A percentile compares a stretch with the other conserved stretches of the same genome.
These are phyloP conservation scores for Polietes domitor DNA, from an alignment of 2,888 invertebrate species.

Conservation along the genomic window DNA sequence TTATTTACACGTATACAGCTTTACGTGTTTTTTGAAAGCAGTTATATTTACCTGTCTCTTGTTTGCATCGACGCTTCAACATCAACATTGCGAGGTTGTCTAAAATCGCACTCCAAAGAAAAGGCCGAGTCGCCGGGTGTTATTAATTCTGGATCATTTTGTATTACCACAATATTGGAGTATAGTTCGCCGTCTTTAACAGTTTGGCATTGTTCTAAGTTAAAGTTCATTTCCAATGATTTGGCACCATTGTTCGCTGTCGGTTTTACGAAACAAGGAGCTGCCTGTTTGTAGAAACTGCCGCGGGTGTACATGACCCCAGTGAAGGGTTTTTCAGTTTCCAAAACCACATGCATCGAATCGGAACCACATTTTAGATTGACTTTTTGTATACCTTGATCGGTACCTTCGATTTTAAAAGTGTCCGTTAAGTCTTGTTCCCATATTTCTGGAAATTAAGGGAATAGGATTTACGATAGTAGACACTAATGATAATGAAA, in stretches of 20 bases:
- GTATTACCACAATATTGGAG: conserved; percentile 84
- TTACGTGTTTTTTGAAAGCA: background rate
- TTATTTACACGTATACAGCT: conserved; percentile 44
- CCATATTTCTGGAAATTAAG: conserved; percentile 76
- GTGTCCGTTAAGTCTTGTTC: conserved; percentile 83
- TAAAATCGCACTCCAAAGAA: conserved; percentile 85
- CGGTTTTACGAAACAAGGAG: conserved; percentile 83
- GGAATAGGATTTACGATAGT: background rate
- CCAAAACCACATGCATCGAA: conserved; percentile 82
- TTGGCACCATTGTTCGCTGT: conserved; percentile 78
- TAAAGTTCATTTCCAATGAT: conserved; percentile 82
- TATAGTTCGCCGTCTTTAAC: conserved; percentile 83
- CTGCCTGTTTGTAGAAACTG: conserved; percentile 83
- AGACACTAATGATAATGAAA: too few species aligned
- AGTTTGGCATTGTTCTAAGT: conserved; percentile 83
- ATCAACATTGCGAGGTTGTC: conserved; percentile 82
- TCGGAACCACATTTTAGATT: conserved; percentile 83
- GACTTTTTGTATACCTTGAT: conserved; percentile 83
- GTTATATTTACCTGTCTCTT: conserved; percentile 78
- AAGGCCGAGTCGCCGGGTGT: conserved; percentile 86
- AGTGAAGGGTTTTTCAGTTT: conserved; percentile 83
- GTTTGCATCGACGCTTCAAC: conserved; percentile 82
- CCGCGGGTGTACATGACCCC: conserved; percentile 85
- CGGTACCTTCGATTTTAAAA: conserved; percentile 83
- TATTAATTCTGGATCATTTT: conserved; percentile 85